Base-by-base conservation (phyloP, 2,888 invertebrate species). In the Pollenia angustigena region DNA sequence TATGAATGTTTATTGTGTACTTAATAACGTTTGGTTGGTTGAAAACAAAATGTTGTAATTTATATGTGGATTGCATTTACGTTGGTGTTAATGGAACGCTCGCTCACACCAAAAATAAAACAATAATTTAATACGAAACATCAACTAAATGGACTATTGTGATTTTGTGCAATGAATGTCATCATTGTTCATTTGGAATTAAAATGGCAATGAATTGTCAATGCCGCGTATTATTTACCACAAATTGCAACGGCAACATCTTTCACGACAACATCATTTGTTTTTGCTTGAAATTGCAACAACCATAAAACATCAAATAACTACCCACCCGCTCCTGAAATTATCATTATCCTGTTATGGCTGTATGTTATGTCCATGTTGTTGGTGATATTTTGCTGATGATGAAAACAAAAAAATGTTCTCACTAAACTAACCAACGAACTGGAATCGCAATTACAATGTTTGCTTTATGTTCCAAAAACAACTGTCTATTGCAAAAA, bases 401-500 rank as follows among this genome's bases (percentile, higher is more conserved):
- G 54, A 12, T 56, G 62, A n/a, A 46, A 72, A 66, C 23, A 16
- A 66, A 44, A n/a, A 66, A 68, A 2, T 2, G 54, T 11, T 50
- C 56, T 62, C 48, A 48, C 74, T 69, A 68, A 74, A 74, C 74
- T 68, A 81, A 84, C 54, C 80, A 78, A 87, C 87, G 81, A 81
- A 81, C 84, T 78, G 87, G 62, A 84, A 84, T 81, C 72, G 40
- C 54, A 87, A 75, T 66, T 64, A 50, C 54, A 87, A 74, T 68
- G 58, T 85, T 83, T 68, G 82, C 44, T 54, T 79, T 64, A 82
- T 85, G 66, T 85, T 58, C 52, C 58, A 71, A 71, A 66, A 68
- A 75, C 60, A 80, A 85, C 62, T 81, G 54, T 44, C 44, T 66
- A 60, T 54, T 50, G 23, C 42, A 14, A 42, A 68, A 78, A 76